These are phyloP conservation scores for Ostrea edulis DNA, from an alignment of 1,140 invertebrate species.

Conservation along the genomic window DNA sequence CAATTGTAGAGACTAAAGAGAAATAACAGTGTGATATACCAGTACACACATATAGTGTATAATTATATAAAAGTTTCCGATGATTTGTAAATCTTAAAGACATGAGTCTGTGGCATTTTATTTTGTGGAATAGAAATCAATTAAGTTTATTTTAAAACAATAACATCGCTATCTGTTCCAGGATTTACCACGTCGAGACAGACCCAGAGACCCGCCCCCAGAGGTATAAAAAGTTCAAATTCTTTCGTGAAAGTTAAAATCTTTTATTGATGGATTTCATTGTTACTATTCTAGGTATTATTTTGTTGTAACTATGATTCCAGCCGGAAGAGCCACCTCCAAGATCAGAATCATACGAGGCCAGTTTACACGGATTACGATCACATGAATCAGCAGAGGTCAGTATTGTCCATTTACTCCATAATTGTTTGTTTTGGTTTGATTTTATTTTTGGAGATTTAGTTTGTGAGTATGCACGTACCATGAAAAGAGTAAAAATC, in stretches of 20 bases:
- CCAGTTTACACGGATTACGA: conserved; percentile 23
- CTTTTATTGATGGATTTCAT: neutral
- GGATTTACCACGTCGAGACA: neutral
- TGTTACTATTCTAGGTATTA: neutral
- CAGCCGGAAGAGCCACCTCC: neutral
- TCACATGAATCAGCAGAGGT: conserved; percentile 47
- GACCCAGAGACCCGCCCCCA: neutral
- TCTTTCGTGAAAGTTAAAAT: neutral
- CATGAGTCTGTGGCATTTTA: too few species aligned
- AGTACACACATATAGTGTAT: too few species aligned
- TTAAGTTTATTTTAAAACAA: neutral
- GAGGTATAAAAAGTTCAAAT: neutral
- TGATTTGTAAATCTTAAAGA: too few species aligned
- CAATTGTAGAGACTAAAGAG: neutral
- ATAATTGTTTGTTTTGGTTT: neutral
- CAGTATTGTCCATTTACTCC: neutral
- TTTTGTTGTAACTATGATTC: neutral
- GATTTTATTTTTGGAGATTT: too few species aligned
- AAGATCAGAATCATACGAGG: conserved; percentile 10
- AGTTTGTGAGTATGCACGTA: too few species aligned
- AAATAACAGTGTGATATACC: neutral
- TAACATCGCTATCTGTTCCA: neutral
- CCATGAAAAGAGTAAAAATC: too few species aligned
- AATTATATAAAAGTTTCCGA: too few species aligned
- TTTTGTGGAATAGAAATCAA: too few species aligned